Percentiles rank a stretch among this genome's conserved stretches.
Conservation (phyloP, 2,888 invertebrate genomes). For the Coelogynopora nodosa region DNA sequence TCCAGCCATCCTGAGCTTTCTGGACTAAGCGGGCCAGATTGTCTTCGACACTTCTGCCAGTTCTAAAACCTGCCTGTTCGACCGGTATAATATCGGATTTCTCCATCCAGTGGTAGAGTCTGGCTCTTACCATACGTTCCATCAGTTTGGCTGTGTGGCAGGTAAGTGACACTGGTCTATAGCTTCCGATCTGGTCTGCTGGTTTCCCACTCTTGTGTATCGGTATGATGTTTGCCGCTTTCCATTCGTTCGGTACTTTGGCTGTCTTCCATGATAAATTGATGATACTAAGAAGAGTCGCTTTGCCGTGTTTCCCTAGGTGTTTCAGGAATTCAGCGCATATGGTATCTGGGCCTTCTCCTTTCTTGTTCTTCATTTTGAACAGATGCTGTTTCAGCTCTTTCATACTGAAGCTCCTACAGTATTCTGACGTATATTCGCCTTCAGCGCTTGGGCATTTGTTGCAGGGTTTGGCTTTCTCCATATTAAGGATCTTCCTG, state of each 20-base stretch:
- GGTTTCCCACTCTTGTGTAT: neutral
- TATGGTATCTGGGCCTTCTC: neutral
- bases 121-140: neutral
- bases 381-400: neutral
- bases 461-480: neutral
- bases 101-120: neutral
- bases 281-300: neutral
- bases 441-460: neutral
- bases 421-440: neutral
- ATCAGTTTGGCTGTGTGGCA: neutral
- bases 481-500: neutral
- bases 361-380: neutral
- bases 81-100: neutral
- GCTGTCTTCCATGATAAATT: neutral
- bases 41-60: neutral
- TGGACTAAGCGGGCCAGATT: neutral
- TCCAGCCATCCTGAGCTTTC: conserved; percentile 1
- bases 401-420: neutral
- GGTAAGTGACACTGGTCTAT: neutral
- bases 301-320: neutral
- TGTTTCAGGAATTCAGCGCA: neutral
- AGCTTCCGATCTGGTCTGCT: neutral
- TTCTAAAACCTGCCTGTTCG: neutral
- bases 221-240: neutral
- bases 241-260: neutral